Percentiles rank a stretch among this genome's conserved stretches.
phyloP scores from a whole-genome alignment of 2,888 invertebrate genomes.

The Sycophila texana region DNA sequence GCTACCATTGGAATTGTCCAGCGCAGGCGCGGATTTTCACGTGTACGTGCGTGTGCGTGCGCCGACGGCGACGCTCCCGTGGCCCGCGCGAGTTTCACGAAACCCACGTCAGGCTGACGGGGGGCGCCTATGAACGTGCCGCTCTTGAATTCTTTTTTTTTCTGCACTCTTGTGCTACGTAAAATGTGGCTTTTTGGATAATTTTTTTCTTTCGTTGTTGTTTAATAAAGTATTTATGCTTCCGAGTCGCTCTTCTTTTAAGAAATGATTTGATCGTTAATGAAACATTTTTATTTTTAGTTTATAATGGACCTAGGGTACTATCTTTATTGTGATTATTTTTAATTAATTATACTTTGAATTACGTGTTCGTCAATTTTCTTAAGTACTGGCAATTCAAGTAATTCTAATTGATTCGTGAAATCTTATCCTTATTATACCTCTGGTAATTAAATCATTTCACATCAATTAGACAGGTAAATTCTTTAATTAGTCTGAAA shows the following conservation, averaged over 20 bases:
- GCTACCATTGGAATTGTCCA: conserved; percentile 16
- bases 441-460: background rate
- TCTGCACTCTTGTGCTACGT: background rate
- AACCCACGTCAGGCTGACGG: conserved; percentile 61
- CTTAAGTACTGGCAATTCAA: background rate
- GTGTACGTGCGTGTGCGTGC: background rate
- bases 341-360: no score
- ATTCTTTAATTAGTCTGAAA: conserved; percentile 3
- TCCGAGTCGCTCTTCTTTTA: background rate
- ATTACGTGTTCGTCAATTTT: no score
- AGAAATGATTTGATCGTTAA: background rate
- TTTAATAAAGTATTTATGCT: background rate
- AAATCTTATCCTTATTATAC: background rate
- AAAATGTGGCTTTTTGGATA: background rate
- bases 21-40: conserved; percentile 54
- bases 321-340: no score
- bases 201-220: background rate
- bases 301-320: no score
- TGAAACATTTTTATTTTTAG: no score
- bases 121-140: conserved; percentile 68
- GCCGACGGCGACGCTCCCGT: background rate
- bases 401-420: background rate
- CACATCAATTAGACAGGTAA: conserved; percentile 17
- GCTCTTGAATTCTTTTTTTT: conserved; percentile 25
- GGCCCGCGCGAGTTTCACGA: conserved; percentile 41